Base-by-base conservation (phyloP, 2,797 vertebrate genomes). In the Salarias fasciatus region DNA sequence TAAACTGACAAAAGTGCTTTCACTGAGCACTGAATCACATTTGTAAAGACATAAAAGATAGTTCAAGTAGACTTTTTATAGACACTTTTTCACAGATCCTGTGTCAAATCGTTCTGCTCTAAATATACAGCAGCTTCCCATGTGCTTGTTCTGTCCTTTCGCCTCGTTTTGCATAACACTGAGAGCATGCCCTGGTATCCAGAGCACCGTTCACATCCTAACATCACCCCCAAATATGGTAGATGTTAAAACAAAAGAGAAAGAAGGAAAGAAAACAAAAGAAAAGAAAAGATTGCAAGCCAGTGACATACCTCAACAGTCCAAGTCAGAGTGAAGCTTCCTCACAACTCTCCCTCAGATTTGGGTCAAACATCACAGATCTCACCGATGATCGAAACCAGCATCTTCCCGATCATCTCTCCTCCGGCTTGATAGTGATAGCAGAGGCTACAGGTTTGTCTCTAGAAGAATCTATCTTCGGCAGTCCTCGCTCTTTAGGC, bases 401-500 rank as follows among this genome's bases (percentile, higher is more conserved):
- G 53, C 63, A 65, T 83, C 53, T 82, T 63, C 79, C 82, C 43
- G 57, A 63, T 28, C 57, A 35, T 63, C 54, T 77, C 72, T 64
- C 38, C 52, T 62, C 82, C 70, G 84, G 77, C 80, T 66, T 72
- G 81, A 80, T 72, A 72, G 58, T 75, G 89, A 85, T 77, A 77
- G 87, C 83, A 79, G 77, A 49, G 72, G 86, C 81, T 83, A 74
- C 83, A 89, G 88, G 88, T 92, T 90, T 85, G 88, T 91, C 89
- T 92, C 90, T 78, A 89, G 91, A 92, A 93, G 85, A 89, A 92
- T 93, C 92, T 88, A 83, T 92, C 88, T 88, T 87, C 83, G 89
- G 87, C 90, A 88, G 82, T 87, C 89, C 91, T 91, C 83, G 74
- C 89, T 90, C 87, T 92, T 83, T 87, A 87, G 88, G 87, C 89